These are phyloP conservation scores for Monochamus saltuarius DNA, from an alignment of 1,140 invertebrate species.

Conservation along the genomic window DNA sequence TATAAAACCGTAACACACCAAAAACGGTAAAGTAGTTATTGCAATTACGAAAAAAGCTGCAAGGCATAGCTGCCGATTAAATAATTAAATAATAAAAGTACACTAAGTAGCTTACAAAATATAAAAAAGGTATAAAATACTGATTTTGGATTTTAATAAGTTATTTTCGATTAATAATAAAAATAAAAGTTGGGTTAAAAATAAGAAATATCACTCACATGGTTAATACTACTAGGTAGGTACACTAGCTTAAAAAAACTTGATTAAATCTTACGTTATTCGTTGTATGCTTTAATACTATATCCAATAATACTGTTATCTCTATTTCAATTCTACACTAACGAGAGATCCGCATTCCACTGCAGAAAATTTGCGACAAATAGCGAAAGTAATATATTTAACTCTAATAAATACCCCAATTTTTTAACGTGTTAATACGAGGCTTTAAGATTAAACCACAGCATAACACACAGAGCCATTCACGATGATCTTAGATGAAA, in stretches of 20 bases:
- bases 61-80: slow-evolving; percentile 24
- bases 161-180: slow-evolving; percentile 31
- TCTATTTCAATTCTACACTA: too few relatives aligned
- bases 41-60: slow-evolving; percentile 23
- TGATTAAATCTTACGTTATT: slow-evolving; percentile 4
- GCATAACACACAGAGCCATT: too few relatives aligned
- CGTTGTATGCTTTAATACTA: slow-evolving; percentile 20
- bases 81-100: slow-evolving; percentile 24
- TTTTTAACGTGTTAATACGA: too few relatives aligned
- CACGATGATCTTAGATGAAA: too few relatives aligned
- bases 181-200: slow-evolving; percentile 25
- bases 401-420: too few relatives aligned
- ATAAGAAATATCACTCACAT: slow-evolving; percentile 41
- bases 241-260: slow-evolving; percentile 20
- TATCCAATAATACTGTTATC: slow-evolving; percentile 18
- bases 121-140: slow-evolving; percentile 46
- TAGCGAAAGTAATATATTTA: too few relatives aligned
- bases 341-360: slow-evolving; percentile 14
- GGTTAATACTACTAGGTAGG: slow-evolving; percentile 40
- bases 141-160: slow-evolving; percentile 45
- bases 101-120: slow-evolving; percentile 17
- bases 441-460: too few relatives aligned
- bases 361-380: not conserved
- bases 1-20: not conserved
- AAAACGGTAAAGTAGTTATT: slow-evolving; percentile 20